Conservation (phyloP, 1,140 invertebrate species). For the Elymnias hypermnestra region DNA sequence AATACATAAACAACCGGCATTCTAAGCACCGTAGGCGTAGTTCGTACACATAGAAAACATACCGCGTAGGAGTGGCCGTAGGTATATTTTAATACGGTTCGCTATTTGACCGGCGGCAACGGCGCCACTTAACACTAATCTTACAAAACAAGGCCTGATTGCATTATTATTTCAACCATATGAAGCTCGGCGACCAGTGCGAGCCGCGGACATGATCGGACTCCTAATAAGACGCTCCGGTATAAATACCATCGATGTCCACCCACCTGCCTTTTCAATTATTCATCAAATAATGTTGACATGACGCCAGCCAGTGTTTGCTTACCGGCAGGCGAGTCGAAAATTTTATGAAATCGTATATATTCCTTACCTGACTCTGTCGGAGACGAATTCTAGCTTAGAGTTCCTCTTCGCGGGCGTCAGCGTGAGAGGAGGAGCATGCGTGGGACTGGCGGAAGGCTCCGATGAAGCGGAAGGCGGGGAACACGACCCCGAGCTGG, state of each 20-base stretch:
- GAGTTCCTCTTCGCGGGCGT: constrained; percentile 82
- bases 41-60: constrained; percentile 22
- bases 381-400: constrained; percentile 88
- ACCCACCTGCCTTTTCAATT: constrained; percentile 24
- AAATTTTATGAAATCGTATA: not conserved
- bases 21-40: constrained; percentile 26
- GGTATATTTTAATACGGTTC: constrained; percentile 11
- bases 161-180: constrained; percentile 21
- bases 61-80: constrained; percentile 15
- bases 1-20: constrained; percentile 42
- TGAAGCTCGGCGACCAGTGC: constrained; percentile 17
- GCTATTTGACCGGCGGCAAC: constrained; percentile 8
- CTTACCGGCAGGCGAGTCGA: not conserved
- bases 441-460: constrained; percentile 69
- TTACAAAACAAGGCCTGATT: constrained; percentile 19
- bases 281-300: constrained; percentile 13
- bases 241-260: constrained; percentile 23
- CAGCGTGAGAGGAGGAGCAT: constrained; percentile 61
- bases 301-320: not conserved
- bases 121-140: constrained; percentile 10
- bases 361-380: constrained; percentile 83
- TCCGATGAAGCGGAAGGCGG: constrained; percentile 65
- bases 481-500: constrained; percentile 78
- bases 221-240: constrained; percentile 20
- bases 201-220: constrained; percentile 20